Percentiles rank a stretch among this genome's conserved stretches.
phyloP scores from a whole-genome alignment of 2,888 invertebrate genomes.

The Pheosia gnoma region DNA sequence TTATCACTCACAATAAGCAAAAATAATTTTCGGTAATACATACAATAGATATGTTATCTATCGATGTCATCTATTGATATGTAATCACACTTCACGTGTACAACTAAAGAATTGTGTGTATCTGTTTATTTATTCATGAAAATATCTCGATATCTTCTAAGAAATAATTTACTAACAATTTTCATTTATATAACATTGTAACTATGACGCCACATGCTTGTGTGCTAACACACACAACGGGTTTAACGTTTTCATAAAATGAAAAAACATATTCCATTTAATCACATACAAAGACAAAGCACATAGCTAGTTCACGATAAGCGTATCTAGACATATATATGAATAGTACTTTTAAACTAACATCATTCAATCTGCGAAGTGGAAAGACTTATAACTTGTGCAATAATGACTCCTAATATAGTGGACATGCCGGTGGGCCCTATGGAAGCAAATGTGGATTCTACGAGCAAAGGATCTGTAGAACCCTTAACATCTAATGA shows the following conservation, averaged over 20 bases:
- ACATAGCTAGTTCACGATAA: slow-evolving; percentile 23
- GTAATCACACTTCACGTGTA: too few species aligned
- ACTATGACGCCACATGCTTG: too few species aligned
- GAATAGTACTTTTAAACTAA: background rate
- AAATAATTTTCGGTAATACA: background rate
- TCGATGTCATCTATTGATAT: too few species aligned
- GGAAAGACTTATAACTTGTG: slow-evolving; percentile 5
- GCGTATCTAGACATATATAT: slow-evolving; percentile 21
- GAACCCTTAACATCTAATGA: slow-evolving; percentile 7
- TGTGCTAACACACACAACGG: too few species aligned
- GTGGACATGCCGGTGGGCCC: slow-evolving; percentile 29
- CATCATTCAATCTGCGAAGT: background rate
- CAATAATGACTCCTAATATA: slow-evolving; percentile 49
- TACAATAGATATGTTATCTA: too few species aligned
- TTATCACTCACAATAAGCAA: background rate
- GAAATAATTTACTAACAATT: background rate
- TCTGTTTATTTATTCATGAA: background rate
- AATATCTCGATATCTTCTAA: background rate
- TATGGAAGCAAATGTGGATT: background rate
- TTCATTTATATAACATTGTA: too few species aligned
- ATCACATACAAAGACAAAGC: slow-evolving; percentile 5
- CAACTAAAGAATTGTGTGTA: background rate
- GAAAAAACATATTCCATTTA: background rate
- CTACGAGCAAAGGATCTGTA: background rate
- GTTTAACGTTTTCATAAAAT: background rate